These are phyloP conservation scores for Lemur catta DNA, from an alignment of 2,797 vertebrate genomes.

Conservation along the genomic window DNA sequence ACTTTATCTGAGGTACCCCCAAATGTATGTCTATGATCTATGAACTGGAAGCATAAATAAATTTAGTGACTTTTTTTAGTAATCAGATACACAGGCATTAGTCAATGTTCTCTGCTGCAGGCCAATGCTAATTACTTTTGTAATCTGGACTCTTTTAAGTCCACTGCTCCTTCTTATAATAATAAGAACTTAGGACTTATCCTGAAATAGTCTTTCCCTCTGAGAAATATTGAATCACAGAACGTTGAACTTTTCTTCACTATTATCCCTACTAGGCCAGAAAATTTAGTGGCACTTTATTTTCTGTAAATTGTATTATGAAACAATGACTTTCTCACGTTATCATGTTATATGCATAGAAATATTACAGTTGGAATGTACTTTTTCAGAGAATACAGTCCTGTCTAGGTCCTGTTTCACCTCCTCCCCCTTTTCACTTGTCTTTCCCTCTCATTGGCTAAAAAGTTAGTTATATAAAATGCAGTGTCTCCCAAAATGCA, in stretches of 20 bases:
- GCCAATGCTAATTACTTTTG: not conserved
- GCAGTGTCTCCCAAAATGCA: not conserved
- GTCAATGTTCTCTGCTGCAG: not conserved
- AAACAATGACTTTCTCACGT: not conserved
- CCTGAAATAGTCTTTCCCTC: not conserved
- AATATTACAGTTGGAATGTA: not conserved
- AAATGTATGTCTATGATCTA: not conserved
- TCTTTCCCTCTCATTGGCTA: not conserved
- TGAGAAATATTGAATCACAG: not conserved
- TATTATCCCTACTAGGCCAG: not conserved
- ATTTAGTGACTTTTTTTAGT: slow-evolving; percentile 6
- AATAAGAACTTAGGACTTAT: not conserved
- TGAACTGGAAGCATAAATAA: slow-evolving; percentile 14
- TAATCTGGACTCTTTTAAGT: slow-evolving; percentile 32
- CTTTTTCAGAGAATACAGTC: not conserved
- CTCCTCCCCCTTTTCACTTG: not conserved
- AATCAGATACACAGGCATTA: not conserved
- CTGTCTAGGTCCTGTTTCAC: rapidly evolving
- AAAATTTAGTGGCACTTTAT: not conserved
- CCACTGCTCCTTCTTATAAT: not conserved
- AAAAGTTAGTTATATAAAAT: not conserved
- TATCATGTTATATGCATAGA: not conserved
- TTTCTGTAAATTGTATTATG: not conserved
- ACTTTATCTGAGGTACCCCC: not conserved
- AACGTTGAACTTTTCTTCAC: not conserved